Percentiles rank a stretch among this genome's conserved stretches.
Conservation (phyloP, 2,888 invertebrate genomes). For the Therioaphis trifolii region DNA sequence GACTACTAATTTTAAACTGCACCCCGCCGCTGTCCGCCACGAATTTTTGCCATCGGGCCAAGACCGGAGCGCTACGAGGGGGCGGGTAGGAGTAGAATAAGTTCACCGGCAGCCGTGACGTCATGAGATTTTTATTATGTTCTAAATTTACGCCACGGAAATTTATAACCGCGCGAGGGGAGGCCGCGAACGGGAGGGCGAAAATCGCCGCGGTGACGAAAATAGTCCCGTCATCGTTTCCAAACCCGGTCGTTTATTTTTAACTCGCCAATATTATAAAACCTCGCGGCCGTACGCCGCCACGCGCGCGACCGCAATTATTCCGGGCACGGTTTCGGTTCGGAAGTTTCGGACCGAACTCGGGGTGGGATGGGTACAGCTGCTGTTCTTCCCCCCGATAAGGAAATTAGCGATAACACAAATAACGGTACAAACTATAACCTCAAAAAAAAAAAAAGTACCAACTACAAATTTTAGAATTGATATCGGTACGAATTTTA, state of each 20-base stretch:
- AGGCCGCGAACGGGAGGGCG: neutral
- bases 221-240: slow-evolving; percentile 58
- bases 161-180: slow-evolving; percentile 1
- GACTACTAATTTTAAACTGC: slow-evolving; percentile 52
- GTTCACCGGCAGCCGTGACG: slow-evolving; percentile 35
- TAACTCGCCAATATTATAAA: too few relatives aligned
- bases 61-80: neutral
- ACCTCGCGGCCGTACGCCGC: too few relatives aligned
- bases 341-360: too few relatives aligned
- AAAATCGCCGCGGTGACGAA: slow-evolving; percentile 55
- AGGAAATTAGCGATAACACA: too few relatives aligned
- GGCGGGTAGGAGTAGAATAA: neutral
- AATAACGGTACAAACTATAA: too few relatives aligned
- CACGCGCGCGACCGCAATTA: too few relatives aligned
- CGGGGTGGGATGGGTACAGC: too few relatives aligned
- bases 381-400: too few relatives aligned
- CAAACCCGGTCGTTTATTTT: slow-evolving; percentile 42
- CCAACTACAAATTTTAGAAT: too few relatives aligned
- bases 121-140: slow-evolving; percentile 35
- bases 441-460: too few relatives aligned
- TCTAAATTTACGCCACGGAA: slow-evolving; percentile 54
- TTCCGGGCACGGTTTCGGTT: too few relatives aligned
- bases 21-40: slow-evolving; percentile 5
- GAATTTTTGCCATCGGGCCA: slow-evolving; percentile 51
- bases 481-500: too few relatives aligned